Evolutionary conservation across 2,113 vertebrate genomes (phyloP).

Genomic region (Dunckerocampus dactyliophorus): DNA sequence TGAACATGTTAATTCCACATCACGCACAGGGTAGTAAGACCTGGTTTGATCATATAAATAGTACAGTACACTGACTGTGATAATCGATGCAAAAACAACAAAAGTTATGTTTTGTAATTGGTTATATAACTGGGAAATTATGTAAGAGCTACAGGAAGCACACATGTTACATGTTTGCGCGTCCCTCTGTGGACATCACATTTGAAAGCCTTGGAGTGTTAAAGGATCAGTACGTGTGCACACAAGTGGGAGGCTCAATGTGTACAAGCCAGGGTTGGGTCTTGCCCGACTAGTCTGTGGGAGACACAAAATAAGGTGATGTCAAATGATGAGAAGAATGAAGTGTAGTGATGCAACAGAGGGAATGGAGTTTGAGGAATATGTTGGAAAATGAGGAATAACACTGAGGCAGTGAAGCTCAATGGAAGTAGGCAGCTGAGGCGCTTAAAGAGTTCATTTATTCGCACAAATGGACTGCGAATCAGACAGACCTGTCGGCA

Average conservation of each 20-base stretch:
- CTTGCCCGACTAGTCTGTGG: neutral
- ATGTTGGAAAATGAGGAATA: slow-evolving; percentile 4
- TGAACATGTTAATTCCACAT: neutral
- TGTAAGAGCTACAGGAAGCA: slow-evolving; percentile 9
- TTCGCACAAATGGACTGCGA: slow-evolving; percentile 18
- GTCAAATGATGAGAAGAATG: slow-evolving; percentile 25
- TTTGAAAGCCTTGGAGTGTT: slow-evolving; percentile 13
- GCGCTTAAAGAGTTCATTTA: slow-evolving; percentile 18
- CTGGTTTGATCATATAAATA: neutral
- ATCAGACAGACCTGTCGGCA: slow-evolving; percentile 31
- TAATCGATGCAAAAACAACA: neutral
- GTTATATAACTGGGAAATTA: slow-evolving; percentile 33
- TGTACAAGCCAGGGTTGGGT: slow-evolving; percentile 4
- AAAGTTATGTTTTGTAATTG: slow-evolving; percentile 9
- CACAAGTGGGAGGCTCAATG: neutral
- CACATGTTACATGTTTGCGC: slow-evolving; percentile 20
- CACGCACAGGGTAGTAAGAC: neutral
- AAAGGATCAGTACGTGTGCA: slow-evolving; percentile 9
- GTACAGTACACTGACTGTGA: neutral
- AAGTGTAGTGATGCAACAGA: slow-evolving; percentile 24
- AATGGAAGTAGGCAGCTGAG: slow-evolving; percentile 22
- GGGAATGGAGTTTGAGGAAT: slow-evolving; percentile 33
- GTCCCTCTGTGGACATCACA: slow-evolving; percentile 11
- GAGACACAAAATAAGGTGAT: slow-evolving; percentile 29
- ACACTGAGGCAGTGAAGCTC: slow-evolving; percentile 28